Conservation (phyloP, 1,140 invertebrate species). For the Drepana arcuata region DNA sequence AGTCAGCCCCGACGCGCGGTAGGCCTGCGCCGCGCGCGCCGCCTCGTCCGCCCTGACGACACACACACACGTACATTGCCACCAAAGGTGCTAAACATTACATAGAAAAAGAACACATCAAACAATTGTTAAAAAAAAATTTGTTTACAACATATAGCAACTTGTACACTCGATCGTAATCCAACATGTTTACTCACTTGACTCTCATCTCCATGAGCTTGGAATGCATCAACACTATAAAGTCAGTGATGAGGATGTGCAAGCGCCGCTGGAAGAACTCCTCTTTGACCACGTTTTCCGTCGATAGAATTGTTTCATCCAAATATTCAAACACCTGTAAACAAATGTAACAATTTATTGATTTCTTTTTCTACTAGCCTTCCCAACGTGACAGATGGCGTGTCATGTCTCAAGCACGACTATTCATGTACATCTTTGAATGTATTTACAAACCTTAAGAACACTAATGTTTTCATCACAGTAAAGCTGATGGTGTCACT, state of each 20-base stretch:
- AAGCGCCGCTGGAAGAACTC: conserved; percentile 89
- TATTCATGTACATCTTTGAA: too few relatives aligned
- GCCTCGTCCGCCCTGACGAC: conserved; percentile 85
- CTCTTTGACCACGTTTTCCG: conserved; percentile 79
- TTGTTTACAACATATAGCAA: background rate
- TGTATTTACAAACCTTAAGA: too few relatives aligned
- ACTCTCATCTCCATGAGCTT: conserved; percentile 77
- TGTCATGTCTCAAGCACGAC: too few relatives aligned
- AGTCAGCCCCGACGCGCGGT: conserved; percentile 86
- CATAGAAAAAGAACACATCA: conserved; percentile 69
- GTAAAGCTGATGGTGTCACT: too few relatives aligned
- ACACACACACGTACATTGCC: conserved; percentile 1
- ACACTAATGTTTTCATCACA: too few relatives aligned
- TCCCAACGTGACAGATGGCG: too few relatives aligned
- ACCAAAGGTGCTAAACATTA: conserved; percentile 75
- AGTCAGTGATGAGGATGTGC: conserved; percentile 91
- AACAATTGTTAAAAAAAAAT: background rate
- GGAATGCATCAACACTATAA: conserved; percentile 93
- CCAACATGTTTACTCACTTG: conserved; percentile 39
- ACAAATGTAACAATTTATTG: too few relatives aligned
- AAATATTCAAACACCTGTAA: conserved; percentile 82
- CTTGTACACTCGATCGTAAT: background rate
- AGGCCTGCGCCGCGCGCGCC: conserved; percentile 85
- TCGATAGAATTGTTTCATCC: conserved; percentile 80
- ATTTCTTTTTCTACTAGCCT: too few relatives aligned